A percentile compares a stretch with the other conserved stretches of the same genome.
phyloP scores from a whole-genome alignment of 2,888 invertebrate species.

The Leptopilina drosophilae region DNA sequence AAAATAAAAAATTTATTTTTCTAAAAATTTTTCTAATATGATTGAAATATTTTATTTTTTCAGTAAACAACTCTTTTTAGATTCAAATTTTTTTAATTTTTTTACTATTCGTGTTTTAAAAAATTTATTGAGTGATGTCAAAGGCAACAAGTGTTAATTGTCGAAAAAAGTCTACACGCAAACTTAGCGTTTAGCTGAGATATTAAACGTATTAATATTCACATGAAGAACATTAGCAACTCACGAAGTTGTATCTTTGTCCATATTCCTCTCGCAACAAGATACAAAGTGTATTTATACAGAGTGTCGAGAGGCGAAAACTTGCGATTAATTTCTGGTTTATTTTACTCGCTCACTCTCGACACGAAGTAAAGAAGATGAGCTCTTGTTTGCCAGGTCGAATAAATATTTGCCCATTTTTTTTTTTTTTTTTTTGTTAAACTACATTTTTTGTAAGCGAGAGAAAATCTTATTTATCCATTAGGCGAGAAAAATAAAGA shows the following conservation, averaged over 20 bases:
- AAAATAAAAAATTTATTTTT: too few species aligned
- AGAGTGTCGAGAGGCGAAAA: conserved; percentile 40
- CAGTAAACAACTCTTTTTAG: too few species aligned
- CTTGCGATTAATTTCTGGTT: conserved; percentile 48
- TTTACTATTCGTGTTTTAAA: background rate
- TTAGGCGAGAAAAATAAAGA: conserved; percentile 28
- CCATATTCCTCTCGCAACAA: conserved; percentile 36
- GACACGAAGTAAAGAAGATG: conserved; percentile 9
- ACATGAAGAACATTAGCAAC: background rate
- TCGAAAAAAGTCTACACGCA: background rate
- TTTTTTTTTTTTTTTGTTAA: background rate
- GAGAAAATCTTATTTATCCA: conserved; percentile 11
- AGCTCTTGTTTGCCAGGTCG: conserved; percentile 36
- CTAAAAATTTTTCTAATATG: too few species aligned
- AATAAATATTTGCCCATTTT: conserved; percentile 48
- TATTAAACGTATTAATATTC: conserved; percentile 8
- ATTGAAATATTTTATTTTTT: too few species aligned
- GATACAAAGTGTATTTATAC: conserved; percentile 64
- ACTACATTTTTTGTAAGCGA: background rate
- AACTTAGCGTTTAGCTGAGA: background rate
- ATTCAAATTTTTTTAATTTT: too few species aligned
- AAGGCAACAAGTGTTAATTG: background rate
- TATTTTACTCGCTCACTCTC: conserved; percentile 42
- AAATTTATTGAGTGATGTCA: background rate
- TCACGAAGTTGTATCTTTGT: background rate